Base-by-base conservation (phyloP, 1,140 invertebrate genomes). In the Bradysia coprophila region DNA sequence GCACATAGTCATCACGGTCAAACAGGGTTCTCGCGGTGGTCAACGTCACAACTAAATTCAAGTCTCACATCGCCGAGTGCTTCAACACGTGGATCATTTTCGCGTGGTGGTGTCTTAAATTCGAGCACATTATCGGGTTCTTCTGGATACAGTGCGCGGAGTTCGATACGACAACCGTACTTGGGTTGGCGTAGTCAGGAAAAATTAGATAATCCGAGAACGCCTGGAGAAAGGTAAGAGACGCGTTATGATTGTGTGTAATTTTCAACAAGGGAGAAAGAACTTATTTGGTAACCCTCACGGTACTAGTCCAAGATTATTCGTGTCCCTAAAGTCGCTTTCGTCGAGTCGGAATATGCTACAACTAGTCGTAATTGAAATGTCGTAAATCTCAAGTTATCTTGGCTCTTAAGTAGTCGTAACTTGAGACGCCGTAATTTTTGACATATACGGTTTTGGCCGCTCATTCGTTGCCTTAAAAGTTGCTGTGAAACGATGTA, bases 151-250 rank as follows among this genome's bases (percentile, higher is more conserved):
- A 50, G 51, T 4, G 48, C 57, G 18, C 43, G 58, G 13, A 58
- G 56, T 43, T 78, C 68, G 63, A 70, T 77, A 49, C 61, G 77
- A 9, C 78, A 83, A 58, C 86, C 86, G 9, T 90, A 90, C 61
- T 67, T 90, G 21, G 87, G 86, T 40, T 91, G 86, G 87, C 68
- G 86, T 47, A 89, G 84, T 44, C 83, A 88, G 53, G 85, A 90
- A 60, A 72, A 83, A 24, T 62, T 86, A 3, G 65, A 70, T 36
- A 76, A 78, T 43, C 80, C 78, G 22, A 67, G 81, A 46, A 87
- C 86, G 9, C 83, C 87, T 21, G 80, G 85, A 42, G 86, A 90
- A 68, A 72, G 83, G 66, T 72, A 40, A 49, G 49, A 44, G 2
- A 1, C n/a, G n/a, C n/a, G n/a, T n/a, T n/a, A n/a, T 32, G n/a